These are phyloP conservation scores for Dichetophora obliterata DNA, from an alignment of 2,888 invertebrate genomes.

Conservation along the genomic window DNA sequence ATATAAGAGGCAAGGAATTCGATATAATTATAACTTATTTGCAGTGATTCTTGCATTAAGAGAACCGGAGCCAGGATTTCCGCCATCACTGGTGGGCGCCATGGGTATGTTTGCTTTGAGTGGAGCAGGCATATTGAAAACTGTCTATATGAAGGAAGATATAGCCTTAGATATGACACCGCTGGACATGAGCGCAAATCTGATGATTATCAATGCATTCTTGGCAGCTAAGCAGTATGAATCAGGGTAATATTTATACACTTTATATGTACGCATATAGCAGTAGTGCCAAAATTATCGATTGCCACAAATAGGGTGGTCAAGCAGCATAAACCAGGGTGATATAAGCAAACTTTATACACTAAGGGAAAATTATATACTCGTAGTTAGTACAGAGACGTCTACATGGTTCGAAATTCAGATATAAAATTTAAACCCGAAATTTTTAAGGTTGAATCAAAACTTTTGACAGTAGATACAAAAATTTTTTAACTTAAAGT, in stretches of 20 bases:
- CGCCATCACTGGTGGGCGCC: conserved; percentile 57
- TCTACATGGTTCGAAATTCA: no score
- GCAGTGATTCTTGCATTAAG: conserved; percentile 55
- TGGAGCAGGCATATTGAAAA: conserved; percentile 58
- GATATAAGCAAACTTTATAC: no score
- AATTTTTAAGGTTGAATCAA: no score
- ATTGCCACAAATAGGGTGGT: no score
- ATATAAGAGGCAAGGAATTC: background rate
- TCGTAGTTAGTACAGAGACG: no score
- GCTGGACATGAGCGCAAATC: conserved; percentile 56
- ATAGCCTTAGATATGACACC: conserved; percentile 57
- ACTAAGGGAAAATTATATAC: no score
- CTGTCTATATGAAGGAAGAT: conserved; percentile 48
- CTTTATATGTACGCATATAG: no score
- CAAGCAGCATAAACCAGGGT: no score
- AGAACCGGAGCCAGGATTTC: conserved; percentile 59
- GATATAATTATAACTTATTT: background rate
- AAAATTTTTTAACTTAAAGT: no score
- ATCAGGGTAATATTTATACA: background rate
- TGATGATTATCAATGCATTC: conserved; percentile 48
- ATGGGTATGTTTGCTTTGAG: conserved; percentile 59
- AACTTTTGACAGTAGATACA: no score
- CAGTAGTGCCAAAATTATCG: no score
- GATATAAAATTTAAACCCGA: no score
- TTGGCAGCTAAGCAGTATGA: conserved; percentile 44